Evolutionary conservation across 2,888 invertebrate species (phyloP).

Genomic region (Agonopterix arenella): DNA sequence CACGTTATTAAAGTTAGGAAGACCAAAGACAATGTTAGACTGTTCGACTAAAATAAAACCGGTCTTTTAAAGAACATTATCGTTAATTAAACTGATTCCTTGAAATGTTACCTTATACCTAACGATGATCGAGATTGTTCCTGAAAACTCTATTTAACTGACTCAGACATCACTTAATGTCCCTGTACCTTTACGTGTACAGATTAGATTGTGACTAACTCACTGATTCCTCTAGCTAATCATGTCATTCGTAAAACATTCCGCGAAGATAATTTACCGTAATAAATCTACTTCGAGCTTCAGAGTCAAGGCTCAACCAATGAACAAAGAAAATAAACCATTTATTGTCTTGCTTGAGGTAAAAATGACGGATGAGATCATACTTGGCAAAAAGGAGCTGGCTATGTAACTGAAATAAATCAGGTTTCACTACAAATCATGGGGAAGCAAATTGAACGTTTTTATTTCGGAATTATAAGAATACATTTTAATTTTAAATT

Average conservation of each 20-base stretch:
- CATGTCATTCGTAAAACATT: conserved; percentile 3
- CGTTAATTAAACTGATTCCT: too few species aligned
- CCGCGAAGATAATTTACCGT: conserved; percentile 6
- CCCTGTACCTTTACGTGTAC: not conserved
- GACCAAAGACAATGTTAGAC: too few species aligned
- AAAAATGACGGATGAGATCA: conserved; percentile 47
- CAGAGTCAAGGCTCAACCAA: not conserved
- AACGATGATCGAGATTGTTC: too few species aligned
- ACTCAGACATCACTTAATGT: not conserved
- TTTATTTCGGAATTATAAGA: too few species aligned
- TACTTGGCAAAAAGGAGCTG: conserved; percentile 32
- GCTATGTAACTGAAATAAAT: conserved; percentile 28
- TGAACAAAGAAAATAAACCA: conserved; percentile 23
- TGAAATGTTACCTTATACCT: too few species aligned
- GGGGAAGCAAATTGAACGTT: too few species aligned
- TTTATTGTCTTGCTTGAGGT: conserved; percentile 16
- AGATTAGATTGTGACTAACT: conserved; percentile 7
- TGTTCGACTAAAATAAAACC: too few species aligned
- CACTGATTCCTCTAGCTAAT: not conserved
- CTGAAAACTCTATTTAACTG: too few species aligned
- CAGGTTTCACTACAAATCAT: conserved; percentile 13
- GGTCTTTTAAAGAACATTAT: too few species aligned
- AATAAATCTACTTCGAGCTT: not conserved
- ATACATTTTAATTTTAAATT: too few species aligned
- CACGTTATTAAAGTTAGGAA: too few species aligned